Evolutionary conservation across 2,797 vertebrate species (phyloP).

Genomic region (Phalloptychus januarius): DNA sequence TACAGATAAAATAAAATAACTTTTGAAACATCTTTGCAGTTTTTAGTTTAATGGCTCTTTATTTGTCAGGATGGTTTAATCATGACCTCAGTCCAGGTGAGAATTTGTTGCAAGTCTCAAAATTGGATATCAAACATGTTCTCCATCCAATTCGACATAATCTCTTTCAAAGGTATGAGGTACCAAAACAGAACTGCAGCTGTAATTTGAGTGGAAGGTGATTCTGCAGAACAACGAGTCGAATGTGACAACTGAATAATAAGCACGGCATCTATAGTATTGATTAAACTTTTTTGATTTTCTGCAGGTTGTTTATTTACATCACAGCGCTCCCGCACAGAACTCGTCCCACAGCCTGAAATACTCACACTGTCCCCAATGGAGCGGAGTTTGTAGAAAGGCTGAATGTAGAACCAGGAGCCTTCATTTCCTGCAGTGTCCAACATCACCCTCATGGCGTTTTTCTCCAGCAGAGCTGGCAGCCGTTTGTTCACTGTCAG

Average conservation of each 20-base stretch:
- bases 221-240: background rate
- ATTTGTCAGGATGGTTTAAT: background rate
- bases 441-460: conserved; percentile 96
- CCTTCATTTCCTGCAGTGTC: conserved; percentile 97
- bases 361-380: conserved; percentile 95
- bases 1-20: background rate
- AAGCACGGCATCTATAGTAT: background rate
- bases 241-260: background rate
- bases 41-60: background rate
- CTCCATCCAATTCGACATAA: background rate
- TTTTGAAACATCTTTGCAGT: background rate
- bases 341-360: background rate
- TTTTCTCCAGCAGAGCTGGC: conserved; percentile 96
- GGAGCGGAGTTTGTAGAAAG: conserved; percentile 97
- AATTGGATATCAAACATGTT: background rate
- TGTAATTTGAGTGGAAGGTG: background rate
- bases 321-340: background rate
- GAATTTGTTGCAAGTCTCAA: background rate
- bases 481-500: conserved; percentile 97
- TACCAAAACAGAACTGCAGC: background rate
- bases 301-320: background rate
- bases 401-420: conserved; percentile 99
- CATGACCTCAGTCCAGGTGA: background rate
- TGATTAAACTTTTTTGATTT: conserved; percentile 11
- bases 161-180: background rate